Evolutionary conservation across 2,113 vertebrate genomes (phyloP), one percentile per base, ranked within the genome.

Genomic region (Brachyhypopomus occidentalis): DNA sequence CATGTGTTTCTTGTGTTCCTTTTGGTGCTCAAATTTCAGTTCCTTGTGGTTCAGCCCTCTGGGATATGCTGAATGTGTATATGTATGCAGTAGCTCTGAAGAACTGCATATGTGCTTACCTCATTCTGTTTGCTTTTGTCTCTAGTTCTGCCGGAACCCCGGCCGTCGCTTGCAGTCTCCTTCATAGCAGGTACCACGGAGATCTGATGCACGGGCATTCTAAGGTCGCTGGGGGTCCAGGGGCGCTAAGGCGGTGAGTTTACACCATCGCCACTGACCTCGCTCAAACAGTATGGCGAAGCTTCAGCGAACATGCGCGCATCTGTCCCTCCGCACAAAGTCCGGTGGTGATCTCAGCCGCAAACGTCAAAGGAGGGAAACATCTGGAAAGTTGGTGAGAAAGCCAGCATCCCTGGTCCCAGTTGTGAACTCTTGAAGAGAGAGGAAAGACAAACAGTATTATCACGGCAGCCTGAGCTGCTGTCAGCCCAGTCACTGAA

Each of bases 161-260:
- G 90, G 94, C 34, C 20, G 14, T 20, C 20, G 27, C 89, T 89
- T 80, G 91, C 88, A 0, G 91, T 91, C 87, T 97, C 96, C 91
- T 89, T 70, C 9, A 20, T 90, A 7, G 69, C 69, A n/a, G 96
- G 96, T 88, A 96, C 95, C 92, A 98, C 95, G 72, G 94, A 96
- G 89, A 96, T 97, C 93, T 96, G 95, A 79, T 96, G 96, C 85
- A 97, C 89, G 80, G 96, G 96, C 97, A 98, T 98, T 85, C 77
- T 94, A 70, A 63, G 62, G 41, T 16, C 55, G 72, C 72, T 64
- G 2, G 9, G 64, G 4, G 0, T 67, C 23, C 60, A 14, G 60
- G 6, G 22, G 5, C 34, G 16, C 63, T 67, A 67, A 17, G 5
- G 27, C 64, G 6, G 17, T 20, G 17, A 67, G 64, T 34, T 17